Base-by-base conservation (phyloP, 2,797 vertebrate genomes). In the Chiloscyllium punctatum region DNA sequence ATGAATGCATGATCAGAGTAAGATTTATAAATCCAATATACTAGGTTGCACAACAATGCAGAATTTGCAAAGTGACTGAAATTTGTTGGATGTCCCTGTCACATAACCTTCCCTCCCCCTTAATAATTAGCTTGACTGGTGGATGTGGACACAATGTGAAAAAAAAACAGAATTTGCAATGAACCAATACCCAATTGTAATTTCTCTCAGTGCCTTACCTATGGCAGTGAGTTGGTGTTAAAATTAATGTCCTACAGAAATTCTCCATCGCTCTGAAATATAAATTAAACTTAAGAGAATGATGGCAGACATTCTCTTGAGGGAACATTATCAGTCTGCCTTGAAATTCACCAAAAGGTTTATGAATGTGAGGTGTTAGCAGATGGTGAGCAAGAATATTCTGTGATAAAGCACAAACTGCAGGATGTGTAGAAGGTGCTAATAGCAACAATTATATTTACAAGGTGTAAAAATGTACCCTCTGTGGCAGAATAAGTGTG, bases 361-460 rank as follows among this genome's bases (percentile, higher is more conserved):
- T 62, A 92, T 92, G 90, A 92, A 42, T 42, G 66, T 62, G 21
- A 69, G 62, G 62, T 42, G 90, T n/a, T 42, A 92, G 69, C 90
- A 92, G 90, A 92, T 92, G 90, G 90, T 18, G n/a, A 16, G 6
- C 66, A 92, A 69, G 90, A 92, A 92, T 69, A 92, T 27, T 23
- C 30, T 68, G 90, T 27, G 3, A 69, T 4, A 69, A 21, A 92
- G 90, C 90, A 11, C 30, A 69, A 92, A n/a, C 90, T 68, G 62
- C 90, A 92, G n/a, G 90, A 92, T 69, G 8, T 42, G n/a, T 69
- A n/a, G 33, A 25, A 69, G 7, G 90, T 69, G 90, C 90, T 92
- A 92, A 92, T 92, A 68, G n/a, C 66, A 66, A 53, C 90, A 92
- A 92, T 92, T 92, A 92, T 92, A 42, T 42, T 37, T 68, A 68